These are phyloP conservation scores for Ambastaia sidthimunki DNA, from an alignment of 2,797 vertebrate species.

Conservation along the genomic window DNA sequence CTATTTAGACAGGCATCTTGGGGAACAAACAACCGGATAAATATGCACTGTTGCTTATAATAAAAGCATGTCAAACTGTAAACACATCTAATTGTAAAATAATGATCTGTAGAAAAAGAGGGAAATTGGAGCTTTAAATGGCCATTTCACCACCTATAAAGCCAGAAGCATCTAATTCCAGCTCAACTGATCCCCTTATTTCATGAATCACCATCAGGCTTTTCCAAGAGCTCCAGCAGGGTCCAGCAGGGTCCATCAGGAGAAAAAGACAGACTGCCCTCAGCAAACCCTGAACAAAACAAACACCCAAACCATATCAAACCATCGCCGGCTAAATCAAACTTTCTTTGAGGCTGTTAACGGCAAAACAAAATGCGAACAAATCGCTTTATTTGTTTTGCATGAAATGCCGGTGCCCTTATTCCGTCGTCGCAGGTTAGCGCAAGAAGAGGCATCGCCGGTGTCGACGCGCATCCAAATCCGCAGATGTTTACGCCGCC, in stretches of 20 bases:
- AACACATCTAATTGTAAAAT: neutral
- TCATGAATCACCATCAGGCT: constrained; percentile 37
- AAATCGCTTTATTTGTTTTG: constrained; percentile 86
- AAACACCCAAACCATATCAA: constrained; percentile 80
- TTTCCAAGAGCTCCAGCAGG: constrained; percentile 23
- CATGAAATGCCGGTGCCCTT: constrained; percentile 82
- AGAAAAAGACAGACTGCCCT: constrained; percentile 30
- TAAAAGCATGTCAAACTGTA: neutral
- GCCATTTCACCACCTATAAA: constrained; percentile 22
- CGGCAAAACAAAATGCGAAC: constrained; percentile 80
- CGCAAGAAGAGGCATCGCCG: constrained; percentile 72
- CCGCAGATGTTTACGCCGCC: constrained; percentile 81
- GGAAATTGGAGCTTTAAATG: neutral
- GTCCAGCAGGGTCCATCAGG: neutral
- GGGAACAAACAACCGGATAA: too few species aligned
- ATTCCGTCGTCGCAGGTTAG: constrained; percentile 72
- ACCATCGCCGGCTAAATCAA: constrained; percentile 79
- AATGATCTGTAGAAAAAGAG: neutral
- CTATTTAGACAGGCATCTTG: neutral
- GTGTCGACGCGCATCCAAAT: constrained; percentile 82
- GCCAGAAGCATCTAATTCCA: constrained; percentile 27
- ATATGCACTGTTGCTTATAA: too few species aligned
- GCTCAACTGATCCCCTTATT: constrained; percentile 35
- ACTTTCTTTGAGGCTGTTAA: constrained; percentile 71
- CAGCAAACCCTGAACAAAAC: constrained; percentile 55